These are phyloP conservation scores for Chironomus striatipennis DNA, from an alignment of 1,140 invertebrate species.

Conservation along the genomic window DNA sequence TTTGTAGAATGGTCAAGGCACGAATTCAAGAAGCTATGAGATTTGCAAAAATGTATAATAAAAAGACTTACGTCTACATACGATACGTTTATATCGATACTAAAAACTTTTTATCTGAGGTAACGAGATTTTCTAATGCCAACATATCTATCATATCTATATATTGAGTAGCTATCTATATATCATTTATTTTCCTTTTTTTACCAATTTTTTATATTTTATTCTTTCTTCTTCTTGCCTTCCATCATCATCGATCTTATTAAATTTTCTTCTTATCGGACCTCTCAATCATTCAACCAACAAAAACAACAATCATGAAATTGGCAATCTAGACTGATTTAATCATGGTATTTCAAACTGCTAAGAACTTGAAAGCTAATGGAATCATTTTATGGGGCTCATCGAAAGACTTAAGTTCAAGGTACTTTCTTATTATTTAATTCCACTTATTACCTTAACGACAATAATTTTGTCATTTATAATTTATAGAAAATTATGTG, in stretches of 20 bases:
- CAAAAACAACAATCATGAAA: not conserved
- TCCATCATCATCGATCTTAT: slow-evolving; percentile 19
- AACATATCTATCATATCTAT: no score
- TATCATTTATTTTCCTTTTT: not conserved
- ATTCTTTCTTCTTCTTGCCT: not conserved
- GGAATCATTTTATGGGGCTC: slow-evolving; percentile 67
- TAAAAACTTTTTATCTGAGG: slow-evolving; percentile 45
- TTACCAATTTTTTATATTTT: slow-evolving; percentile 19
- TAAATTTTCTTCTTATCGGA: not conserved
- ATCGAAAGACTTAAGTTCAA: slow-evolving; percentile 55
- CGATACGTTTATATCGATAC: slow-evolving; percentile 62
- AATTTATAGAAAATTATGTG: slow-evolving; percentile 47
- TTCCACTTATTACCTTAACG: not conserved
- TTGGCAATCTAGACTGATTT: slow-evolving; percentile 49
- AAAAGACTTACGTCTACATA: slow-evolving; percentile 52
- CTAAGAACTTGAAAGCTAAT: slow-evolving; percentile 46
- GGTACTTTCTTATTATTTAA: slow-evolving; percentile 17
- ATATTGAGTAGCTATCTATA: not conserved
- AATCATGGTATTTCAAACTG: slow-evolving; percentile 42
- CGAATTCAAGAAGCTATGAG: slow-evolving; percentile 52
- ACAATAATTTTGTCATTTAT: not conserved
- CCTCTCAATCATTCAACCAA: no score
- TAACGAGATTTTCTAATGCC: slow-evolving; percentile 30
- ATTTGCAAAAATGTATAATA: slow-evolving; percentile 38
- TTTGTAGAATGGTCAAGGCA: slow-evolving; percentile 47